These are phyloP conservation scores for Popillia japonica DNA, from an alignment of 1,140 invertebrate species.

Conservation along the genomic window DNA sequence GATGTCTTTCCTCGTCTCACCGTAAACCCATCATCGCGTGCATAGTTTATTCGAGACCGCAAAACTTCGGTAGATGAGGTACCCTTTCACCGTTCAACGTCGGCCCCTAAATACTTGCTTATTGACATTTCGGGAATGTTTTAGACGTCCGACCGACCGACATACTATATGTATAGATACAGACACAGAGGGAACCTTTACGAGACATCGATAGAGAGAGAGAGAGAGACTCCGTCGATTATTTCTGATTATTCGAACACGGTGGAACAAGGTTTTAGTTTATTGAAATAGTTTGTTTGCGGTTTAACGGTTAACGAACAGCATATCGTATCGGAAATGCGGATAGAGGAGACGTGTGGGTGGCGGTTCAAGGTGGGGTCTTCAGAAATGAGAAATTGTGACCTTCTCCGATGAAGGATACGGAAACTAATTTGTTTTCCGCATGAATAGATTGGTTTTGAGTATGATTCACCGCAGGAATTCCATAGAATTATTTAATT, in stretches of 20 bases:
- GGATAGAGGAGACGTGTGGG: too few relatives aligned
- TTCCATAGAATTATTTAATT: too few relatives aligned
- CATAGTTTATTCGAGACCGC: slow-evolving; percentile 6
- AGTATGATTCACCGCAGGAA: too few relatives aligned
- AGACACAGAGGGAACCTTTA: too few relatives aligned
- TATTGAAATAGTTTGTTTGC: slow-evolving; percentile 15
- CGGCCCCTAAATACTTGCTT: not conserved
- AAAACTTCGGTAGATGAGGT: not conserved
- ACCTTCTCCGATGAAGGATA: not conserved
- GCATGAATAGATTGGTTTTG: too few relatives aligned
- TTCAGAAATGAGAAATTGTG: not conserved
- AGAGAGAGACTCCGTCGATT: not conserved
- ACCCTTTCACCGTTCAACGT: not conserved
- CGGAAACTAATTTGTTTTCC: slow-evolving; percentile 1
- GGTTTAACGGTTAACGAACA: not conserved
- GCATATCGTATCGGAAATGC: too few relatives aligned
- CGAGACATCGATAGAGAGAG: not conserved
- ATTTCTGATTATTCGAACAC: slow-evolving; percentile 12
- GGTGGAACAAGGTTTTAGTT: not conserved
- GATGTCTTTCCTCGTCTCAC: not conserved
- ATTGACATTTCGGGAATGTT: slow-evolving; percentile 1
- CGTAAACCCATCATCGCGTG: not conserved
- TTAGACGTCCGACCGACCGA: not conserved
- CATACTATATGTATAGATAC: too few relatives aligned
- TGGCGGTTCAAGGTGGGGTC: not conserved